These are phyloP conservation scores for Paedocypris micromegethes DNA, from an alignment of 2,797 vertebrate species.

Conservation along the genomic window DNA sequence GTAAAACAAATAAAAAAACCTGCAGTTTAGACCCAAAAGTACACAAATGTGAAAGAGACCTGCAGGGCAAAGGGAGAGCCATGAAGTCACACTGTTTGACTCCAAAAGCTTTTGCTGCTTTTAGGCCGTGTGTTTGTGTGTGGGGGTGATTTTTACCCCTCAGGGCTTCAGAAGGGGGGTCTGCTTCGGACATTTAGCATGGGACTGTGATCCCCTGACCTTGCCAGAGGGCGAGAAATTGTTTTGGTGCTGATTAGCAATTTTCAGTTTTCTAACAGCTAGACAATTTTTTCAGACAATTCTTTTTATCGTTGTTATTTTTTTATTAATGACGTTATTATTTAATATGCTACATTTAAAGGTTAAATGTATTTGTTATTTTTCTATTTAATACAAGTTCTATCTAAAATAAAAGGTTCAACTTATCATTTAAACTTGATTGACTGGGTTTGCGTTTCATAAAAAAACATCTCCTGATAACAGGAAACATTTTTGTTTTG, in stretches of 20 bases:
- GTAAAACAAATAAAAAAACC: background rate
- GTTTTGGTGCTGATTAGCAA: constrained; percentile 74
- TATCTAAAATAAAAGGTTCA: too few species aligned
- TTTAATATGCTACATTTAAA: too few species aligned
- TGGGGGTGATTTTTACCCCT: constrained; percentile 68
- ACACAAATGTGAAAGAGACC: constrained; percentile 13
- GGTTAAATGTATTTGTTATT: too few species aligned
- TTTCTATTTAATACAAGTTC: too few species aligned
- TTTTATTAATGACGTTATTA: too few species aligned
- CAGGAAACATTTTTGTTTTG: too few species aligned
- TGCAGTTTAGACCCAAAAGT: background rate
- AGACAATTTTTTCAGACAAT: constrained; percentile 44
- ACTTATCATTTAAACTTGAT: too few species aligned
- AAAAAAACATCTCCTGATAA: too few species aligned
- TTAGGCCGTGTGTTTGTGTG: constrained; percentile 57
- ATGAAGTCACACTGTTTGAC: constrained; percentile 10
- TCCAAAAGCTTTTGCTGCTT: constrained; percentile 34
- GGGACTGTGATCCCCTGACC: constrained; percentile 72
- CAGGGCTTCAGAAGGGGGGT: constrained; percentile 56
- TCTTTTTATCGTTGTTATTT: background rate
- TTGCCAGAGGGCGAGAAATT: constrained; percentile 80
- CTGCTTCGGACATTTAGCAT: constrained; percentile 70
- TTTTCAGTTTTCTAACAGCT: constrained; percentile 54
- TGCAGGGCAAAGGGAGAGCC: background rate
- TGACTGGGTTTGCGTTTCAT: too few species aligned